Evolutionary conservation across 2,888 invertebrate genomes (phyloP).

Genomic region (Falcaria lacertinaria): DNA sequence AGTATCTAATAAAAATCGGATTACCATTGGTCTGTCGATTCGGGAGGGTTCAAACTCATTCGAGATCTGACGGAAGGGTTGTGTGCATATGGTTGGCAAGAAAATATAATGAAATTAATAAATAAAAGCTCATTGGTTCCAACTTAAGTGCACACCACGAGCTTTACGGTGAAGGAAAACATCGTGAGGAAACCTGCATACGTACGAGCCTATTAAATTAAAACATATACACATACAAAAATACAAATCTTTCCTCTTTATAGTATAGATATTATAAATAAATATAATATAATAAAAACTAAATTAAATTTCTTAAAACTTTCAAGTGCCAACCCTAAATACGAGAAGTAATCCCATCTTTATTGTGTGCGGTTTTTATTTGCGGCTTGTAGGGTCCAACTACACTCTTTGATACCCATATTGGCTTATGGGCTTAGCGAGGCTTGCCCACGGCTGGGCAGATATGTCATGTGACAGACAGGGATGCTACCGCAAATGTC

Average conservation of each 20-base stretch:
- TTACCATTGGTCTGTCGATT: neutral
- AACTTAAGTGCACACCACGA: no score
- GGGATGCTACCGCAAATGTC: neutral
- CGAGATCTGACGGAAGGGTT: neutral
- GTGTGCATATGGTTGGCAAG: neutral
- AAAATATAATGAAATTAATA: no score
- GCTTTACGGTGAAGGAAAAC: no score
- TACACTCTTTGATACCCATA: neutral
- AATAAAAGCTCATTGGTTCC: no score
- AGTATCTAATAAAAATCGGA: neutral
- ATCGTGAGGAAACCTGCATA: neutral
- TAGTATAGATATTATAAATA: no score
- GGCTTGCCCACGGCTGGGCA: neutral
- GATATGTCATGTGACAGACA: neutral
- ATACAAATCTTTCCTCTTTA: no score
- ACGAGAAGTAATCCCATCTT: neutral
- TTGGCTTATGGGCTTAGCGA: neutral
- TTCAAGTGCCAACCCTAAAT: neutral
- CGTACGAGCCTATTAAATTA: no score
- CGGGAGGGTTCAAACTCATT: neutral
- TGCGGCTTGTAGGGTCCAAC: neutral
- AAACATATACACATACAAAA: no score
- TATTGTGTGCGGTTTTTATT: neutral
- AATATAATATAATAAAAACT: no score
- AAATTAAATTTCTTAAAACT: neutral